Evolutionary conservation across 2,888 invertebrate species (phyloP).

Genomic region (Penaeus monodon): DNA sequence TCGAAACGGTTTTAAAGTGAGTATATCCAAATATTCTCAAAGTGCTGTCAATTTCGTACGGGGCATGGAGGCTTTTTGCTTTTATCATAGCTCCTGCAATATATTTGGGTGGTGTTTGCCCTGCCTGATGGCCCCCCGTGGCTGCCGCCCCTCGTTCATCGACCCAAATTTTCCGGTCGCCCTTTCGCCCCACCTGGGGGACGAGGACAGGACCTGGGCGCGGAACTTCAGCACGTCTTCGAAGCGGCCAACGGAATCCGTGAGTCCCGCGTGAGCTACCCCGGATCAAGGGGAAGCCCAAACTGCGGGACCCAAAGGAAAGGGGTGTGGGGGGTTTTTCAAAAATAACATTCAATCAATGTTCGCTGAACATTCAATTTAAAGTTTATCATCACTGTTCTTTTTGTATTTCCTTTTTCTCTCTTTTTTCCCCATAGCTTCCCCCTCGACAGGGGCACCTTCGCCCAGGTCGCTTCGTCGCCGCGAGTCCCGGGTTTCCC

Average conservation of each 20-base stretch:
- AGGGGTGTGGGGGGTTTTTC: not conserved
- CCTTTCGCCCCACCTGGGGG: not conserved
- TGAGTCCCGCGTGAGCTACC: conserved; percentile 12
- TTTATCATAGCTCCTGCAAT: too few species aligned
- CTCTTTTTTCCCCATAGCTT: not conserved
- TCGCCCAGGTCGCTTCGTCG: conserved; percentile 43
- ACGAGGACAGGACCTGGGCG: conserved; percentile 18
- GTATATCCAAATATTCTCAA: too few species aligned
- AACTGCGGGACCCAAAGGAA: conserved; percentile 37
- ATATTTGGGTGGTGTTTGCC: conserved; percentile 16
- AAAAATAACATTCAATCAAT: not conserved
- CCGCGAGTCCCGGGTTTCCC: conserved; percentile 54
- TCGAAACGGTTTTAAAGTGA: too few species aligned
- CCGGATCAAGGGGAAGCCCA: conserved; percentile 24
- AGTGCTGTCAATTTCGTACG: too few species aligned
- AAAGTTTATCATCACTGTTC: too few species aligned
- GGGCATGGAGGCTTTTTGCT: too few species aligned
- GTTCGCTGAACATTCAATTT: too few species aligned
- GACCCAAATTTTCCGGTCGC: not conserved
- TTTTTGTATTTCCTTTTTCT: too few species aligned
- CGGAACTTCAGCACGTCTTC: conserved; percentile 34
- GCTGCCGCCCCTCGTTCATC: conserved; percentile 27
- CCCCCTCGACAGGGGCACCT: conserved; percentile 33
- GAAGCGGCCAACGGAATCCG: conserved; percentile 43
- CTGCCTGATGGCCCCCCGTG: conserved; percentile 30